Conservation (phyloP, 2,113 vertebrate genomes). For the Lophius piscatorius region DNA sequence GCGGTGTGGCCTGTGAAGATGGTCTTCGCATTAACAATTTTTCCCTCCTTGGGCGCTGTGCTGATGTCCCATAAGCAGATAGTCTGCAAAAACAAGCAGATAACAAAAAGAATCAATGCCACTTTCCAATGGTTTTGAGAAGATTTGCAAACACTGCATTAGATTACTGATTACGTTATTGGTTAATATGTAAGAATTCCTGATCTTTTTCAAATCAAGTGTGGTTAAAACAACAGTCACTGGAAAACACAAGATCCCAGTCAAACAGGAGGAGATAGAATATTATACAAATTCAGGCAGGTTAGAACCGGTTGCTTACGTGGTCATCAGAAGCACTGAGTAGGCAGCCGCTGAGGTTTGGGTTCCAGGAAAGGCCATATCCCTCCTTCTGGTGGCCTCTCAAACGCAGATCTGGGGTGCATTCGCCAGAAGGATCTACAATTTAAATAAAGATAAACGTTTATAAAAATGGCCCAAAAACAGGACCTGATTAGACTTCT, state of each 20-base stretch:
- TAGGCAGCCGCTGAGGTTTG: conserved; percentile 95
- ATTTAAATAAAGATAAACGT: not conserved
- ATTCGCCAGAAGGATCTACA: conserved; percentile 95
- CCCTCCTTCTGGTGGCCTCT: conserved; percentile 98
- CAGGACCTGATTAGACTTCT: too few species aligned
- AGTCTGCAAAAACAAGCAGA: conserved; percentile 80
- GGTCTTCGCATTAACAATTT: conserved; percentile 97
- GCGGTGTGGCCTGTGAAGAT: conserved; percentile 98
- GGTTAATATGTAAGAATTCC: too few species aligned
- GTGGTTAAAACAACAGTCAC: too few species aligned
- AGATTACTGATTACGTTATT: too few species aligned
- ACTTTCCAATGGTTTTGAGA: not conserved
- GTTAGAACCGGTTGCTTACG: conserved; percentile 70
- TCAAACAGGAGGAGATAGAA: not conserved
- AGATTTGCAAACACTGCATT: not conserved
- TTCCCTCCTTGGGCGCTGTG: conserved; percentile 95
- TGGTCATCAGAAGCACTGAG: conserved; percentile 98
- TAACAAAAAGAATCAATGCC: not conserved
- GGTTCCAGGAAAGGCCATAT: conserved; percentile 97
- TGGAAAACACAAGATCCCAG: too few species aligned
- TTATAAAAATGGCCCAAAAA: too few species aligned
- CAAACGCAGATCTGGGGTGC: conserved; percentile 94
- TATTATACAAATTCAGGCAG: too few species aligned
- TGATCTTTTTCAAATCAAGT: too few species aligned
- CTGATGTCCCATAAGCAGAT: conserved; percentile 99